Evolutionary conservation across 2,113 vertebrate species (phyloP).

Genomic region (Paedocypris sp.): DNA sequence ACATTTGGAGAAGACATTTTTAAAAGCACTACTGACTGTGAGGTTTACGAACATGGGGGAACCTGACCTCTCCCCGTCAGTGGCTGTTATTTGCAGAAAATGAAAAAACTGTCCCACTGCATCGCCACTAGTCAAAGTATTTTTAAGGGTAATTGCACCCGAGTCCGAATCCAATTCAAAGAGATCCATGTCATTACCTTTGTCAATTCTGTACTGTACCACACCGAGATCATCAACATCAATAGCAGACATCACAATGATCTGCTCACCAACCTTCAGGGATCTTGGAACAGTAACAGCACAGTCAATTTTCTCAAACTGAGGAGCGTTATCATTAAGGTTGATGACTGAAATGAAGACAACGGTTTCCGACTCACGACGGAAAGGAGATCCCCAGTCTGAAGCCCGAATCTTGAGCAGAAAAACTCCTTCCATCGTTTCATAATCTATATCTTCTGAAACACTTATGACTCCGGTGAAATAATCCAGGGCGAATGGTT

Average conservation of each 20-base stretch:
- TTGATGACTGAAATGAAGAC: conserved; percentile 69
- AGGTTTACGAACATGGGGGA: conserved; percentile 64
- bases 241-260: conserved; percentile 72
- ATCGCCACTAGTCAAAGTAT: conserved; percentile 54
- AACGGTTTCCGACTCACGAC: conserved; percentile 66
- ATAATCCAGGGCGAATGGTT: conserved; percentile 68
- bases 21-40: conserved; percentile 60
- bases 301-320: conserved; percentile 77
- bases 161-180: conserved; percentile 69
- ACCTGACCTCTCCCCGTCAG: conserved; percentile 70
- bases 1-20: conserved; percentile 57
- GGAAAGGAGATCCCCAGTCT: conserved; percentile 72
- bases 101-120: conserved; percentile 61
- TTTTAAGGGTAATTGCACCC: conserved; percentile 68
- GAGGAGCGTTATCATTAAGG: conserved; percentile 73
- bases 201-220: conserved; percentile 69
- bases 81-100: conserved; percentile 68
- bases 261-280: conserved; percentile 68
- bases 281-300: conserved; percentile 67
- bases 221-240: conserved; percentile 75
- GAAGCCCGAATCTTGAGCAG: conserved; percentile 68
- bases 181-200: conserved; percentile 67
- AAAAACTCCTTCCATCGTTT: conserved; percentile 71
- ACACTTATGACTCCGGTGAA: conserved; percentile 70
- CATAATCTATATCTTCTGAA: conserved; percentile 67